Evolutionary conservation across 1,140 invertebrate genomes (phyloP).

Genomic region (Lycorma delicatula): DNA sequence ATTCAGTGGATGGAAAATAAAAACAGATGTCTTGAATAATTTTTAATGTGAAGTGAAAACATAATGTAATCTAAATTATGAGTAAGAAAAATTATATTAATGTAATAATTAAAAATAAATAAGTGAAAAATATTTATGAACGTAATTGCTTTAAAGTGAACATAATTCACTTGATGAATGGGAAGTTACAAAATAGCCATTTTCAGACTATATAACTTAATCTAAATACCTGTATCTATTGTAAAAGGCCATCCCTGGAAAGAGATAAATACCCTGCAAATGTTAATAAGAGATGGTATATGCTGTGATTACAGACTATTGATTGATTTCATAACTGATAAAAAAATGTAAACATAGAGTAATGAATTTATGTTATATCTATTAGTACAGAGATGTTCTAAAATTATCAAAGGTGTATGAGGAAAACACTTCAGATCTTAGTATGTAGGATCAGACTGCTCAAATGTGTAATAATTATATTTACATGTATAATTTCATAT

Average conservation of each 20-base stretch:
- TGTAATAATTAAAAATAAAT: too few relatives aligned
- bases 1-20: too few relatives aligned
- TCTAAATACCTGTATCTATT: constrained; percentile 26
- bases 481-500: too few relatives aligned
- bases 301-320: constrained; percentile 24
- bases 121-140: too few relatives aligned
- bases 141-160: too few relatives aligned
- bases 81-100: too few relatives aligned
- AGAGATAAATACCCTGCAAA: constrained; percentile 28
- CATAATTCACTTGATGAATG: too few relatives aligned
- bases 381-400: background rate
- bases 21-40: too few relatives aligned
- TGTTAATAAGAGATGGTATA: constrained; percentile 14
- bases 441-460: background rate
- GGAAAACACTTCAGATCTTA: background rate
- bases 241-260: constrained; percentile 25
- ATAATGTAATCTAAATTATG: too few relatives aligned
- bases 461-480: background rate
- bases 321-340: constrained; percentile 20
- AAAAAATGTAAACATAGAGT: constrained; percentile 8
- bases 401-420: background rate
- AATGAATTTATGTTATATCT: constrained; percentile 1
- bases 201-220: constrained; percentile 19
- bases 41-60: too few relatives aligned
- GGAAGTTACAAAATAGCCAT: too few relatives aligned